phyloP scores from a whole-genome alignment of 2,113 vertebrate genomes.

The Prunella himalayana region DNA sequence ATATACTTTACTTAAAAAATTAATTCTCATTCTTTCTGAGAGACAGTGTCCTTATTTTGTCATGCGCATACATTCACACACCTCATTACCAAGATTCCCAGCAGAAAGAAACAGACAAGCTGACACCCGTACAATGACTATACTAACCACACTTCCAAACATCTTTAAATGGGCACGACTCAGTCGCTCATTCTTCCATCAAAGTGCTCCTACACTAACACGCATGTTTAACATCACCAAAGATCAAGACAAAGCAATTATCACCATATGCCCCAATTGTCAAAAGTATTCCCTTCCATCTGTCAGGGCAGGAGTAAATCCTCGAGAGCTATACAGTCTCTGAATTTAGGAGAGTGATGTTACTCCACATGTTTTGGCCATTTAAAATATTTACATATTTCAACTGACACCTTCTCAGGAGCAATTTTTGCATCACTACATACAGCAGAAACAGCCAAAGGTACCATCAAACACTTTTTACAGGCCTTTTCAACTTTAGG shows the following conservation, averaged over 20 bases:
- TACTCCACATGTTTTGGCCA: not conserved
- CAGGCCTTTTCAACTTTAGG: not conserved
- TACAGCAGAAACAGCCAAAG: not conserved
- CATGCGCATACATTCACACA: not conserved
- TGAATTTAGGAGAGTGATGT: not conserved
- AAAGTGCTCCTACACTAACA: not conserved
- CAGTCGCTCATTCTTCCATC: not conserved
- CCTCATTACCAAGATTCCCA: not conserved
- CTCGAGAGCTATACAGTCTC: not conserved
- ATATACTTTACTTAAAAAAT: not conserved
- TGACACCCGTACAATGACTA: not conserved
- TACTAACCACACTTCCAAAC: not conserved
- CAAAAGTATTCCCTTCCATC: not conserved
- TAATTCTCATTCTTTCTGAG: not conserved
- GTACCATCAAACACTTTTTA: not conserved
- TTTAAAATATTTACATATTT: not conserved
- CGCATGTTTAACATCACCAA: not conserved
- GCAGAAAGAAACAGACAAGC: not conserved
- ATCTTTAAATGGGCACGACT: not conserved
- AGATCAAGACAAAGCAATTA: not conserved
- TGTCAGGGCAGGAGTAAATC: not conserved
- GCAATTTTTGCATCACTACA: too few relatives aligned
- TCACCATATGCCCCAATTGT: not conserved
- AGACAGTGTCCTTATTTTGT: not conserved
- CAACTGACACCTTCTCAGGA: not conserved